phyloP scores from a whole-genome alignment of 1,140 invertebrate species.

The Leptopilina boulardi region DNA sequence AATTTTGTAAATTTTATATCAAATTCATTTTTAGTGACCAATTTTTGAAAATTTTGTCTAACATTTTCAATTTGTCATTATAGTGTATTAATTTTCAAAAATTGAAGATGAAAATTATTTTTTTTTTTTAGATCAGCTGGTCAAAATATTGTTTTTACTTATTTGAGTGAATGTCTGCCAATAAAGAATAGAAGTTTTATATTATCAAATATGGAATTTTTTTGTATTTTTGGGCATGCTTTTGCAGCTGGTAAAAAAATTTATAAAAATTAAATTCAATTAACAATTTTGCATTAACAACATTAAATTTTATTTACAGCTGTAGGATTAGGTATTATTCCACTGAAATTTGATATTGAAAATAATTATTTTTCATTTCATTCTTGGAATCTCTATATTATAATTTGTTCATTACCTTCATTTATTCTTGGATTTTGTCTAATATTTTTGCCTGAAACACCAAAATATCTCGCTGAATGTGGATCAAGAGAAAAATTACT shows the following conservation, averaged over 20 bases:
- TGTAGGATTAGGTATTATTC: constrained; percentile 77
- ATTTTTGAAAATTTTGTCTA: too few relatives aligned
- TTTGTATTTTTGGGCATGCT: constrained; percentile 70
- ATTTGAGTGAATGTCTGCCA: constrained; percentile 79
- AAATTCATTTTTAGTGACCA: too few relatives aligned
- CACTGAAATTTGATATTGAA: constrained; percentile 67
- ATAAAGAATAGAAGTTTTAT: constrained; percentile 76
- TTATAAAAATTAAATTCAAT: neutral
- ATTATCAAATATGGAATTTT: constrained; percentile 78
- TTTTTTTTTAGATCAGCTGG: constrained; percentile 77
- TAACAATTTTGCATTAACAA: neutral
- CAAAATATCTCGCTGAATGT: constrained; percentile 75
- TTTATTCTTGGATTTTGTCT: constrained; percentile 56
- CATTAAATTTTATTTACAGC: constrained; percentile 63
- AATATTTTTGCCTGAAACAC: constrained; percentile 74
- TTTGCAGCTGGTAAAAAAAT: constrained; percentile 14
- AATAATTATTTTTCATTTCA: constrained; percentile 66
- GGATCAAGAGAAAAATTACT: constrained; percentile 76
- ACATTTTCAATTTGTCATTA: too few relatives aligned
- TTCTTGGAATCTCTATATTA: constrained; percentile 75
- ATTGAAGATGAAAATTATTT: too few relatives aligned
- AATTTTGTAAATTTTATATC: too few relatives aligned
- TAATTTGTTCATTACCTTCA: constrained; percentile 56
- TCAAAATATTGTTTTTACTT: constrained; percentile 78
- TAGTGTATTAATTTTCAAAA: too few relatives aligned